These are phyloP conservation scores for Pelodytes ibericus DNA, from an alignment of 2,797 vertebrate species.

Conservation along the genomic window DNA sequence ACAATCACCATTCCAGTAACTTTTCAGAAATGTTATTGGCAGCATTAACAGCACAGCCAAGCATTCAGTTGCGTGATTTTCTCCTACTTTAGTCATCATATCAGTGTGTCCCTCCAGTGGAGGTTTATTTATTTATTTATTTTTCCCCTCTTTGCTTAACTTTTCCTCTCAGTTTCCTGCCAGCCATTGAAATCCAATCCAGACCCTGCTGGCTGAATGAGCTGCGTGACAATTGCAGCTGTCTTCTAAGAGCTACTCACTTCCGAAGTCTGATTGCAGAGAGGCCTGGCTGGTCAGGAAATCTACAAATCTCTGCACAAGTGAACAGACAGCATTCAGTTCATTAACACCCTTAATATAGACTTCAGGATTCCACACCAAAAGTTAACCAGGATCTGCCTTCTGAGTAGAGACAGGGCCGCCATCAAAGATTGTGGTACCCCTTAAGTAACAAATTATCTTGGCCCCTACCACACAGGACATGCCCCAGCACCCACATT, in stretches of 20 bases:
- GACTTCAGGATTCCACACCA: not conserved
- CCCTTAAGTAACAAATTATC: no score
- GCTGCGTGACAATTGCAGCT: conserved; percentile 31
- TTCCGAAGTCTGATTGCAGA: conserved; percentile 13
- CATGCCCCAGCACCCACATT: no score
- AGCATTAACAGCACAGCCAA: no score
- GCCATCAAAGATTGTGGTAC: no score
- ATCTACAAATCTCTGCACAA: conserved; percentile 14
- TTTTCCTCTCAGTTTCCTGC: not conserved
- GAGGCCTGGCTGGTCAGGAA: conserved; percentile 1
- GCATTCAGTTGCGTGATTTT: not conserved
- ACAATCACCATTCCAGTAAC: conserved; percentile 28
- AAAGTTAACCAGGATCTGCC: not conserved
- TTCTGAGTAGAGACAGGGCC: no score
- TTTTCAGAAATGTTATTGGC: conserved; percentile 27
- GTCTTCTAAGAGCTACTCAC: conserved; percentile 14
- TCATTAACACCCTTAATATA: conserved; percentile 15
- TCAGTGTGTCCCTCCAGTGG: not conserved
- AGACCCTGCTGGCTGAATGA: conserved; percentile 9
- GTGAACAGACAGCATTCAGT: not conserved
- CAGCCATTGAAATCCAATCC: conserved; percentile 24
- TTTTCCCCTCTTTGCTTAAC: not conserved
- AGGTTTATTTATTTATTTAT: conserved; percentile 4
- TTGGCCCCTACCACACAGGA: no score
- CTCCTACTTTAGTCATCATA: not conserved